Conservation (phyloP, 37 sponge, comb jelly and placozoan species). For the Beroe ovata region DNA sequence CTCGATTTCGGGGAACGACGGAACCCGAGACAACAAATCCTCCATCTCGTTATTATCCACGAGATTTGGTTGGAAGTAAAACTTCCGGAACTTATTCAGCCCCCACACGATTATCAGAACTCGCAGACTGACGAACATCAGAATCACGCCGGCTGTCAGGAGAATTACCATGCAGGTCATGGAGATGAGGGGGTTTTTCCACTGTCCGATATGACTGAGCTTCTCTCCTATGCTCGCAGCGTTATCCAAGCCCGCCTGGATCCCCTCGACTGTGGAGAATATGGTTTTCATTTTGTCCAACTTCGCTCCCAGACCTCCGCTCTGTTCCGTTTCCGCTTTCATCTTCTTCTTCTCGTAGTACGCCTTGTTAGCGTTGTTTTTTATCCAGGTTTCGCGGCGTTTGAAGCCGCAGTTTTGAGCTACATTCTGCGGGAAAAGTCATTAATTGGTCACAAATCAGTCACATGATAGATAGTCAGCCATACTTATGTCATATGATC, state of each 20-base stretch:
- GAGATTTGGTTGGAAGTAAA: constrained; percentile 48
- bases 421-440: background rate
- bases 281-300: constrained; percentile 48
- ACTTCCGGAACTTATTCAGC: constrained; percentile 66
- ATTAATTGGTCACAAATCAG: no score
- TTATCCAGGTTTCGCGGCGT: background rate
- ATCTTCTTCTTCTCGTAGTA: constrained; percentile 5
- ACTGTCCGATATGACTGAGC: constrained; percentile 52
- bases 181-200: constrained; percentile 19
- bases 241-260: constrained; percentile 10
- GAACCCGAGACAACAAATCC: constrained; percentile 13
- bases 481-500: no score
- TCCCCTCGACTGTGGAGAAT: constrained; percentile 41
- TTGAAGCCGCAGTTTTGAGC: background rate
- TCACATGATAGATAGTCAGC: no score
- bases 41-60: constrained; percentile 62
- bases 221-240: constrained; percentile 36
- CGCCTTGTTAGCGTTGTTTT: background rate
- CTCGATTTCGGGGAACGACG: constrained; percentile 53
- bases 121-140: constrained; percentile 10
- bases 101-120: constrained; percentile 46
- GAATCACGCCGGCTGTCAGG: background rate
- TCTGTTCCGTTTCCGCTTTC: background rate
- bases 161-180: background rate
- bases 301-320: constrained; percentile 24